Evolutionary conservation across 2,797 vertebrate genomes (phyloP).

Genomic region (Anabacerthia variegaticeps): DNA sequence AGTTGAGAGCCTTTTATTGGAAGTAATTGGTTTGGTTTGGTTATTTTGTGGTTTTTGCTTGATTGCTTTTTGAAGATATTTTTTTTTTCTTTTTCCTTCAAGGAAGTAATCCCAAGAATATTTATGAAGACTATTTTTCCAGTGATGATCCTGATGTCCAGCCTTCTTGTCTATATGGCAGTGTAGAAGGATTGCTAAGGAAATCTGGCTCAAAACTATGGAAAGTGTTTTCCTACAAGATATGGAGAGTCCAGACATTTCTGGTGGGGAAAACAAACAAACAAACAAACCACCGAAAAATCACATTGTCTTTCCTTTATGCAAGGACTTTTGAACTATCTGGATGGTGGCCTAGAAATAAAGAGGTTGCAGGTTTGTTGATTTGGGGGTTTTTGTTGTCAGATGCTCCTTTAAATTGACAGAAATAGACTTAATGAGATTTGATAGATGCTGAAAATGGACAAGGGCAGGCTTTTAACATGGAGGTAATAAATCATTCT

Average conservation of each 20-base stretch:
- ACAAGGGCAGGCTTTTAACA: not conserved
- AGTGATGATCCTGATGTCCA: not conserved
- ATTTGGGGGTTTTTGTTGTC: not conserved
- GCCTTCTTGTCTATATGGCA: not conserved
- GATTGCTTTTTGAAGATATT: rapidly evolving
- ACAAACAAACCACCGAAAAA: not conserved
- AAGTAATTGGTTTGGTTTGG: rapidly evolving
- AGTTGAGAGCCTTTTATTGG: not conserved
- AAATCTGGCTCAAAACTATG: not conserved
- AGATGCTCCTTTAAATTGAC: not conserved
- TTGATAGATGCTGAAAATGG: not conserved
- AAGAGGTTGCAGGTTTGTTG: not conserved
- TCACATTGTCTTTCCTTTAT: not conserved
- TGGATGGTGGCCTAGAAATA: not conserved
- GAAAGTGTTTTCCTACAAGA: not conserved
- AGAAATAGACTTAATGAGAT: not conserved
- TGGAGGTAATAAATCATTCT: not conserved
- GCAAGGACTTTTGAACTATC: not conserved
- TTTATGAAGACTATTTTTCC: not conserved
- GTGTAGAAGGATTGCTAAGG: not conserved
- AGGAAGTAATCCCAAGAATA: not conserved
- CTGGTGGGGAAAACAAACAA: not conserved
- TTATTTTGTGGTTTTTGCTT: not conserved
- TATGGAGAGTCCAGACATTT: not conserved
- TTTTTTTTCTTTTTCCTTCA: too few species aligned